Evolutionary conservation across 2,113 vertebrate genomes (phyloP).

Genomic region (Pelvicachromis taeniatus): DNA sequence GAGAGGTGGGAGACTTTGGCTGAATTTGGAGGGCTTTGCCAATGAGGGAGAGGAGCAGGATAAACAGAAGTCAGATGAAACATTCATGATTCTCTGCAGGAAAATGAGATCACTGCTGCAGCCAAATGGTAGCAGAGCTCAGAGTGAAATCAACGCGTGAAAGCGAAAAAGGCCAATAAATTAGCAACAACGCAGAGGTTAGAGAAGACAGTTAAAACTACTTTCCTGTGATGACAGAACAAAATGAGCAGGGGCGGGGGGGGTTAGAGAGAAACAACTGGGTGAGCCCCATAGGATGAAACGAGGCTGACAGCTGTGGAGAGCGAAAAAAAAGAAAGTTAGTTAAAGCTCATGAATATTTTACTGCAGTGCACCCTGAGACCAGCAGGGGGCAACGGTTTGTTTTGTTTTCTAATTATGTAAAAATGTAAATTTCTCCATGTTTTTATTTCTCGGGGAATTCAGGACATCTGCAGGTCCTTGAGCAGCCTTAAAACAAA

Average conservation of each 20-base stretch:
- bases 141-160: not conserved
- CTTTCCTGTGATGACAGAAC: accelerated
- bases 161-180: not conserved
- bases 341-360: not conserved
- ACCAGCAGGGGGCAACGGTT: not conserved
- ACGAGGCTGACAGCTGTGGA: accelerated
- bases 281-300: not conserved
- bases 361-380: not conserved
- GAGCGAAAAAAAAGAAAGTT: not conserved
- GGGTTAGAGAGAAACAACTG: not conserved
- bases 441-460: not conserved
- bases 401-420: not conserved
- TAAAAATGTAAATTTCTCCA: not conserved
- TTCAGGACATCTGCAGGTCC: not conserved
- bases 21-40: not conserved
- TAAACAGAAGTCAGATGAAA: slow-evolving; percentile 5
- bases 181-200: not conserved
- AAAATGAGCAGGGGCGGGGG: accelerated
- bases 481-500: not conserved
- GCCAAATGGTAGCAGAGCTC: not conserved
- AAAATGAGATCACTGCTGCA: not conserved
- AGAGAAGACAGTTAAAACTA: not conserved
- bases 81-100: slow-evolving; percentile 9
- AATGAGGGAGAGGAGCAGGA: not conserved
- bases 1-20: not conserved